Percentiles rank a stretch among this genome's conserved stretches.
Evolutionary conservation across 2,797 vertebrate genomes (phyloP).

Genomic region (Acropternis orthonyx): DNA sequence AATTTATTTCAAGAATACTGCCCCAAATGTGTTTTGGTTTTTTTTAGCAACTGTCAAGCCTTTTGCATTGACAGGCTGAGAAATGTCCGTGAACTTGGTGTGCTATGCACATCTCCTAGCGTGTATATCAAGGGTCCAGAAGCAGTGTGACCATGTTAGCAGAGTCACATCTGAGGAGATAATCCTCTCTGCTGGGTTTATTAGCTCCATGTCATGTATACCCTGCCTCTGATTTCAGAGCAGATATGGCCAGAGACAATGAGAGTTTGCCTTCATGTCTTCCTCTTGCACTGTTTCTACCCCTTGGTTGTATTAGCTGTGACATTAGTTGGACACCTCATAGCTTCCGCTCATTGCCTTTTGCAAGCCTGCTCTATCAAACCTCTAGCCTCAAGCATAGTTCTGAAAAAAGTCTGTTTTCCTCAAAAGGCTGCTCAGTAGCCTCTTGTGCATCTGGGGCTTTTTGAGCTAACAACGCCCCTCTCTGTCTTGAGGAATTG

Average conservation of each 20-base stretch:
- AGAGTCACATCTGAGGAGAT: background rate
- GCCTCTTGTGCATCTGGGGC: background rate
- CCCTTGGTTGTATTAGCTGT: background rate
- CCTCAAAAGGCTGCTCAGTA: background rate
- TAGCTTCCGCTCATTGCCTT: background rate
- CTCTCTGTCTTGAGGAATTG: background rate
- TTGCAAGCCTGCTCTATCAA: background rate
- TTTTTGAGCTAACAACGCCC: background rate
- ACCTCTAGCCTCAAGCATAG: background rate
- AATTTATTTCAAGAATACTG: constrained; percentile 13
- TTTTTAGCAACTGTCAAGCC: background rate
- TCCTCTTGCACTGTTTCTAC: background rate
- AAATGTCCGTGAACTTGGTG: background rate
- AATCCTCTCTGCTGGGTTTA: background rate
- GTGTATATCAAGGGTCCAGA: background rate
- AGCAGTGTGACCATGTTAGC: background rate
- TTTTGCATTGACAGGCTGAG: background rate
- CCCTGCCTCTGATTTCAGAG: background rate
- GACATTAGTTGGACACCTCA: background rate
- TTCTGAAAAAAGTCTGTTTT: background rate
- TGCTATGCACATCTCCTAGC: background rate
- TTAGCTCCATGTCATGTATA: background rate
- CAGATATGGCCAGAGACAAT: background rate
- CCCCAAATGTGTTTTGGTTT: background rate
- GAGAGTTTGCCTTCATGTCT: background rate